These are phyloP conservation scores for Brienomyrus longianalis DNA, from an alignment of 2,113 vertebrate genomes.

Conservation along the genomic window DNA sequence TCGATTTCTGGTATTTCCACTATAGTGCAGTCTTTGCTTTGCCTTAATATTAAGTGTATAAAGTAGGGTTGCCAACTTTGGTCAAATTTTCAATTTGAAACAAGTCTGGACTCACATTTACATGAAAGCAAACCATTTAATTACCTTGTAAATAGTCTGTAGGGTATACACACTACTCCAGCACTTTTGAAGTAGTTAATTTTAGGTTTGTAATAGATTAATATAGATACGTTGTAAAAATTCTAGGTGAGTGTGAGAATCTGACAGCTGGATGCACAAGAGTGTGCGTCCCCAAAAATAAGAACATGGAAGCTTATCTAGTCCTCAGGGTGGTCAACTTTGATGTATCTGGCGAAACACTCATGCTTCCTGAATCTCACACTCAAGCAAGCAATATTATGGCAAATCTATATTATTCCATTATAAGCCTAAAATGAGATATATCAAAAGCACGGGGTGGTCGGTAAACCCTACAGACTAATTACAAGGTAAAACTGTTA, in stretches of 20 bases:
- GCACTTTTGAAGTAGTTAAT: background rate
- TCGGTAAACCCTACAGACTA: too few relatives aligned
- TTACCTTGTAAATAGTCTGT: background rate
- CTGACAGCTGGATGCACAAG: background rate
- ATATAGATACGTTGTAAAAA: background rate
- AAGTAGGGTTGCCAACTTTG: background rate
- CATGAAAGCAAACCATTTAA: background rate
- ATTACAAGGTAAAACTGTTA: background rate
- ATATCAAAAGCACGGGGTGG: too few relatives aligned
- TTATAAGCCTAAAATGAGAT: too few relatives aligned
- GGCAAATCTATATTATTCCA: too few relatives aligned
- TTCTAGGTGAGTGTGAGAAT: background rate
- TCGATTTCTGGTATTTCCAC: background rate
- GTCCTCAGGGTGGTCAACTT: background rate
- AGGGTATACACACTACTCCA: background rate
- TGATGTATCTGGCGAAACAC: too few relatives aligned
- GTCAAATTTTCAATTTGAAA: background rate
- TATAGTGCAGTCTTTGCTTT: background rate
- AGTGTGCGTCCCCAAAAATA: background rate
- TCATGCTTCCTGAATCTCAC: too few relatives aligned
- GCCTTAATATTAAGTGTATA: background rate
- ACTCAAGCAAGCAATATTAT: too few relatives aligned
- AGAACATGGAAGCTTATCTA: background rate
- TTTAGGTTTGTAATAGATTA: background rate
- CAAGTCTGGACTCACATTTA: background rate